Evolutionary conservation across 2,113 vertebrate genomes (phyloP).

Genomic region (Spizaetus ornatus): DNA sequence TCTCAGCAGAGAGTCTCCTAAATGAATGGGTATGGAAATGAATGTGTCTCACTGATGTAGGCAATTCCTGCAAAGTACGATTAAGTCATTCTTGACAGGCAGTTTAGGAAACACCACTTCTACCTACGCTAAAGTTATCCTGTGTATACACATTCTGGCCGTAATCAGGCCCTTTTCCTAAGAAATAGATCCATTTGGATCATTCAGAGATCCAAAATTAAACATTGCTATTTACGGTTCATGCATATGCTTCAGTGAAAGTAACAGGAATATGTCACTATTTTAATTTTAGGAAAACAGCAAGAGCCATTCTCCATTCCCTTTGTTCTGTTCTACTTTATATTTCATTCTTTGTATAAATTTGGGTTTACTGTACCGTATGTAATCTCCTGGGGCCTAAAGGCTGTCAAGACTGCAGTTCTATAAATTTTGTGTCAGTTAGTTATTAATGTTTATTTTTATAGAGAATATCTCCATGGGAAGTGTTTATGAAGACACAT

Average conservation of each 20-base stretch:
- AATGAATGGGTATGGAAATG: slow-evolving; percentile 26
- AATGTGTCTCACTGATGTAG: background rate
- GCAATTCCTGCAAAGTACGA: background rate
- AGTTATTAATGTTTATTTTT: slow-evolving; percentile 49
- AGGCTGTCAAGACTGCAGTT: background rate
- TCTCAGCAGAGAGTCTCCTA: background rate
- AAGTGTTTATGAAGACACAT: slow-evolving; percentile 54
- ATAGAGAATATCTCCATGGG: slow-evolving; percentile 11
- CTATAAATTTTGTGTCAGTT: slow-evolving; percentile 46
- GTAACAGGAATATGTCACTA: background rate
- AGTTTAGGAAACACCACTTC: background rate
- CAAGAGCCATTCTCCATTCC: background rate
- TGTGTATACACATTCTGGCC: background rate
- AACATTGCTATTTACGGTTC: background rate
- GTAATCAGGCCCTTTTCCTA: background rate
- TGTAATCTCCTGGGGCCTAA: background rate
- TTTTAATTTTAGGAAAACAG: background rate
- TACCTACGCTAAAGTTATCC: background rate
- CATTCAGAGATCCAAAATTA: background rate
- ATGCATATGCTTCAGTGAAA: background rate
- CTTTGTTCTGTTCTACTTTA: background rate
- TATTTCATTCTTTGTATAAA: slow-evolving; percentile 2
- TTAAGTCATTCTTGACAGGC: slow-evolving; percentile 21
- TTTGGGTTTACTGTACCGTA: background rate
- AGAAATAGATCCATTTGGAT: background rate